Base-by-base conservation (phyloP, 2,113 vertebrate genomes). In the sheep (Ovis aries) region DNA sequence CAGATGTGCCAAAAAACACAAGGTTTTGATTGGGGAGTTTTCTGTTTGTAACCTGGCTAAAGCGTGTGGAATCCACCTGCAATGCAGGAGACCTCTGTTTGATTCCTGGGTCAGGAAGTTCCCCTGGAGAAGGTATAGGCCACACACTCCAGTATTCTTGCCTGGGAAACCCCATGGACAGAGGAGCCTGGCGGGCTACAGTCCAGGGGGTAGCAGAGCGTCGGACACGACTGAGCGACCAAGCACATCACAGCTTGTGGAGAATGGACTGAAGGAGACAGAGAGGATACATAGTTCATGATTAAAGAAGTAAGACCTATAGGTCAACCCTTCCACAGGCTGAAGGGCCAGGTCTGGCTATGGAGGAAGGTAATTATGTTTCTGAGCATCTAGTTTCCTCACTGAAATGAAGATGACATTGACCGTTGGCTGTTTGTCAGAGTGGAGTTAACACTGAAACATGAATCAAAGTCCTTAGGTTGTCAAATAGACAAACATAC, bases 11-110 rank as follows among this genome's bases (percentile, higher is more conserved):
- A 92, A 82, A 93, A 98, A 91, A 2, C 19, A 90, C 33, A 62
- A 33, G 78, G 96, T 96, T 62, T 90, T 88, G 87, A 95, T 62
- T n/a, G 55, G 97, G 88, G 90, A 59, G 98, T 91, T 67, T 36
- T 0, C 97, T 97, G 48, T 64, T 15, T 71, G 84, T 60, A 33
- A 45, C 90, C 91, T 96, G 31, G 83, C 77, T 97, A 88, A 91
- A 15, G 6, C 43, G 67, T n/a, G 52, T 84, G 80, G 59, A 96
- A 23, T 40, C 67, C n/a, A 74, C 5, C 67, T 40, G n/a, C n/a
- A 74, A 74, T 40, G 5, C 10, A 23, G n/a, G n/a, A 74, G 19
- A 40, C n/a, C 67, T 74, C n/a, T 23, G n/a, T 71, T 71, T 40
- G 67, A 74, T 74, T 74, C 5, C 67, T 74, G 67, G n/a, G n/a